A percentile compares a stretch with the other conserved stretches of the same genome.
These are phyloP conservation scores for Aphelocoma californica DNA, from an alignment of 2,797 vertebrate species.

Conservation along the genomic window DNA sequence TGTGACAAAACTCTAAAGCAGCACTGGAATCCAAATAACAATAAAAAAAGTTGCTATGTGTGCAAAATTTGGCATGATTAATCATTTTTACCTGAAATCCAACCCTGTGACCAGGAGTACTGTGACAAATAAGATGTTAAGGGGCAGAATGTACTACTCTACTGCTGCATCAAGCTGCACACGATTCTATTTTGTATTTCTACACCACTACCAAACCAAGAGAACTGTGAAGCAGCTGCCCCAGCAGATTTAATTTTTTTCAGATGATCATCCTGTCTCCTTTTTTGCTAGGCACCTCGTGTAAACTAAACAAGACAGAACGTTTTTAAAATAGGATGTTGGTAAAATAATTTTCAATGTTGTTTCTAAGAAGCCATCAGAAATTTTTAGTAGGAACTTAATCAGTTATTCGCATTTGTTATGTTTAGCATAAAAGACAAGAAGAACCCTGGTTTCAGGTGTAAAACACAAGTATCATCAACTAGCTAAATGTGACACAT, in stretches of 20 bases:
- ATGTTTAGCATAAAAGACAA: not conserved
- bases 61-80: not conserved
- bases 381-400: not conserved
- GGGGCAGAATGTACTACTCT: not conserved
- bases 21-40: not conserved
- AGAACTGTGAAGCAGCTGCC: not conserved
- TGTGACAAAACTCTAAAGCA: not conserved
- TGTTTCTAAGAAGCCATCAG: not conserved
- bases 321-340: not conserved
- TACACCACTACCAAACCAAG: not conserved
- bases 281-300: not conserved
- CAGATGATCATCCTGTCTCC: not conserved
- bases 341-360: not conserved
- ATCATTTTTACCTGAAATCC: not conserved
- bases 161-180: not conserved
- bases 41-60: not conserved
- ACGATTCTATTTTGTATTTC: not conserved
- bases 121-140: not conserved
- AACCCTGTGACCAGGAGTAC: not conserved
- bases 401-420: not conserved
- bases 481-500: fast-evolving
- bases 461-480: not conserved
- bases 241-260: not conserved
- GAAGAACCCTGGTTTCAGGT: not conserved
- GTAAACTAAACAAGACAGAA: not conserved